Evolutionary conservation across 2,113 vertebrate genomes (phyloP).

Genomic region (Scatophagus argus): DNA sequence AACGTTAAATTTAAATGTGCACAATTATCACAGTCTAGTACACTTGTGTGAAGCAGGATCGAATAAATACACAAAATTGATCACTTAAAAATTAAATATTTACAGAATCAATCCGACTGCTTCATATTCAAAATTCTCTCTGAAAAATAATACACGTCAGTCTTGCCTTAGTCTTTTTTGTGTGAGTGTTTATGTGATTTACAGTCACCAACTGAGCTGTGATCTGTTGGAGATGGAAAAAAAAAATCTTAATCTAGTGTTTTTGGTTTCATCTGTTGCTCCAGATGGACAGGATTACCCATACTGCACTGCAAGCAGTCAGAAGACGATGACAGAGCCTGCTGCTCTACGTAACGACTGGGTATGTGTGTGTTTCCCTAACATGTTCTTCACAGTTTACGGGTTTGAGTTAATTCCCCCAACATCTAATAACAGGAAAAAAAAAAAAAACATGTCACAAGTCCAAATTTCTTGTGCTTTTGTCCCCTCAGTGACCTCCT

Average conservation of each 20-base stretch:
- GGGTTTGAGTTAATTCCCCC: no score
- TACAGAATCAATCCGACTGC: neutral
- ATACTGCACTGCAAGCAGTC: slow-evolving; percentile 37
- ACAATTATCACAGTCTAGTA: neutral
- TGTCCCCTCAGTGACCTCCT: neutral
- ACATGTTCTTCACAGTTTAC: slow-evolving; percentile 33
- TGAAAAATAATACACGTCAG: slow-evolving; percentile 6
- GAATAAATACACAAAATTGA: neutral
- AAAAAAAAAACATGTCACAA: neutral
- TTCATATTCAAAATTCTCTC: neutral
- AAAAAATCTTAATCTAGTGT: slow-evolving; percentile 23
- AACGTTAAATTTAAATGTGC: slow-evolving; percentile 2
- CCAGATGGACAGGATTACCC: slow-evolving; percentile 54
- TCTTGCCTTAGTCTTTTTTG: neutral
- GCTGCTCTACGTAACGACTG: neutral
- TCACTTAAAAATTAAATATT: slow-evolving; percentile 3
- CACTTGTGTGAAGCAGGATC: slow-evolving; percentile 13
- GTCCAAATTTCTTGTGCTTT: slow-evolving; percentile 11
- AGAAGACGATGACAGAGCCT: slow-evolving; percentile 4
- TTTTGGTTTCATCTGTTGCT: slow-evolving; percentile 50
- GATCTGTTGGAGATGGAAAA: neutral
- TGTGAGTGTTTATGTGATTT: neutral
- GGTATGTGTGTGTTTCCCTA: neutral
- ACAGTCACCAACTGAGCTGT: neutral
- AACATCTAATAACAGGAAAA: neutral